phyloP scores from a whole-genome alignment of 2,888 invertebrate species.

The Brachyptera risi region DNA sequence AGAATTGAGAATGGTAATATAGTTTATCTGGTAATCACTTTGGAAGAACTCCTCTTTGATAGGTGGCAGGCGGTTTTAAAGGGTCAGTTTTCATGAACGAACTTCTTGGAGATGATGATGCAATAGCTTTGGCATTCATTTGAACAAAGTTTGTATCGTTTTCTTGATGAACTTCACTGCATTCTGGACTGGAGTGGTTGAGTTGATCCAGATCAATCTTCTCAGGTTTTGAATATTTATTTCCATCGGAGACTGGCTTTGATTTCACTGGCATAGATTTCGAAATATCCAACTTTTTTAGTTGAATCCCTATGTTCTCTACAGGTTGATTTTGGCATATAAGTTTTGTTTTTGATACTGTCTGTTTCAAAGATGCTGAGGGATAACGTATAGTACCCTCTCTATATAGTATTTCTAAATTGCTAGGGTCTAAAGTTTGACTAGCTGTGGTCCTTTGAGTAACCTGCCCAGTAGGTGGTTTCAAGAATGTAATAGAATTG shows the following conservation, averaged over 20 bases:
- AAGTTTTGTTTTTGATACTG: too few species aligned
- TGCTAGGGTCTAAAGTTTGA: conserved; percentile 41
- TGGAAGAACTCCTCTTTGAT: conserved; percentile 47
- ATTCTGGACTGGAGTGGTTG: too few species aligned
- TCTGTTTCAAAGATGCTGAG: too few species aligned
- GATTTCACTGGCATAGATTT: too few species aligned
- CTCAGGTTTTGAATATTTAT: too few species aligned
- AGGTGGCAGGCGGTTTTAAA: conserved; percentile 52
- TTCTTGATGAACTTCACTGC: too few species aligned
- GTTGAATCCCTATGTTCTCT: too few species aligned
- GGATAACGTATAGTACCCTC: conserved; percentile 38
- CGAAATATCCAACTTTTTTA: too few species aligned
- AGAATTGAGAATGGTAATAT: too few species aligned
- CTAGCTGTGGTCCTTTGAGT: conserved; percentile 39
- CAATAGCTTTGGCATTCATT: conserved; percentile 32
- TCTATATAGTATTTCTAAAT: conserved; percentile 39
- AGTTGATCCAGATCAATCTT: too few species aligned
- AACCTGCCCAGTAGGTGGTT: neutral
- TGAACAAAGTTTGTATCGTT: conserved; percentile 36
- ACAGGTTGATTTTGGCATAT: too few species aligned
- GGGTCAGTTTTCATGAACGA: conserved; percentile 36
- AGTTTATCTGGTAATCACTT: conserved; percentile 41
- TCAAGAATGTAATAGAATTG: conserved; percentile 4
- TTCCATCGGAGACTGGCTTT: too few species aligned
- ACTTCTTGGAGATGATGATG: neutral